Percentiles rank a stretch among this genome's conserved stretches.
phyloP scores from a whole-genome alignment of 2,113 vertebrate species.

The Canis aureus region DNA sequence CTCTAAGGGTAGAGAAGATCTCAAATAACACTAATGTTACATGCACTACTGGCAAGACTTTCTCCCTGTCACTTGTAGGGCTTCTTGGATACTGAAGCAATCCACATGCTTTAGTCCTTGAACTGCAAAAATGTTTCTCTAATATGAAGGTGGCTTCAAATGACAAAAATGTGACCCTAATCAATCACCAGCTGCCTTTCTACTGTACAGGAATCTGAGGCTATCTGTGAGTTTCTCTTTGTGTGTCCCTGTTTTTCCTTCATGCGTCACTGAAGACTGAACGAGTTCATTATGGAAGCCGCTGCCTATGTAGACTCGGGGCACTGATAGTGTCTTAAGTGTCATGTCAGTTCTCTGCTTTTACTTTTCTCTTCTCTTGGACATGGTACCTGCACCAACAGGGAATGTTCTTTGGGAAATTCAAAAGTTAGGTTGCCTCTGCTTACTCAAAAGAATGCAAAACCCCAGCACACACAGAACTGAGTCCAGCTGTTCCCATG shows the following conservation, averaged over 20 bases:
- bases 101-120: not conserved
- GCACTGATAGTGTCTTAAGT: not conserved
- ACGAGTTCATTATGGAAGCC: not conserved
- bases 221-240: slow-evolving; percentile 13
- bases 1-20: not conserved
- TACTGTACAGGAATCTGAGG: not conserved
- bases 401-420: not conserved
- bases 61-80: not conserved
- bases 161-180: not conserved
- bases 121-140: slow-evolving; percentile 24
- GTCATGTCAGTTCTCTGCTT: not conserved
- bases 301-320: not conserved
- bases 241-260: not conserved
- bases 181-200: not conserved
- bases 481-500: not conserved
- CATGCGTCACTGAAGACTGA: not conserved
- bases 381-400: not conserved
- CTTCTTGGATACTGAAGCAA: not conserved
- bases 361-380: slow-evolving; percentile 25
- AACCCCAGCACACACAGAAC: not conserved
- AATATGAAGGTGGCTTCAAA: not conserved
- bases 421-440: not conserved
- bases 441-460: not conserved
- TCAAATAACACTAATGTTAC: not conserved
- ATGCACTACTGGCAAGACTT: not conserved